These are phyloP conservation scores for Actinia equina DNA, from an alignment of 64 coral and sea anemone species.

Conservation along the genomic window DNA sequence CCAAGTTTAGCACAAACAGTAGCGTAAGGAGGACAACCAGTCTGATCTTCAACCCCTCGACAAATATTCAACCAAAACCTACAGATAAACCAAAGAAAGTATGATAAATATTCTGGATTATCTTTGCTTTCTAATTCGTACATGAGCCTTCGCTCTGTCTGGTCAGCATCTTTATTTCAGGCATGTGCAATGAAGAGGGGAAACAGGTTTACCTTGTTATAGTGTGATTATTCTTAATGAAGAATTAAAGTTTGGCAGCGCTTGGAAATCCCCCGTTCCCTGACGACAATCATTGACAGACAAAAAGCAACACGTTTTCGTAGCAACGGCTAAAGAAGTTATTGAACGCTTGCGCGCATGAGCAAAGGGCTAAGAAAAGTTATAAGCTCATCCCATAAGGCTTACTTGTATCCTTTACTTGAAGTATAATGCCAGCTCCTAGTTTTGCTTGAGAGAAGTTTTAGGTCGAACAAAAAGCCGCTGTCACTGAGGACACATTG, in stretches of 20 bases:
- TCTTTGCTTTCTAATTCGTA: no score
- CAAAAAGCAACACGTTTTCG: no score
- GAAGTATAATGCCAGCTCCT: conserved; percentile 71
- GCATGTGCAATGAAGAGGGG: no score
- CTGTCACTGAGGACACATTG: conserved; percentile 32
- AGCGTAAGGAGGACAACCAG: neutral
- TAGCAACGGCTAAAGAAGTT: neutral
- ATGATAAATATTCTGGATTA: no score
- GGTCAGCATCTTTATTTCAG: no score
- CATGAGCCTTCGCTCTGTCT: no score
- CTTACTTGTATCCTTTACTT: conserved; percentile 31
- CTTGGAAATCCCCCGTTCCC: no score
- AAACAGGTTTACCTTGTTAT: no score
- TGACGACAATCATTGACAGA: no score
- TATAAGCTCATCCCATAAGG: neutral
- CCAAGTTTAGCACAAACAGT: conserved; percentile 11
- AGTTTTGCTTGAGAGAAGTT: conserved; percentile 62
- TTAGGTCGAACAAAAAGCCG: conserved; percentile 40
- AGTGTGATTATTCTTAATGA: no score
- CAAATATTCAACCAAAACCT: conserved; percentile 24
- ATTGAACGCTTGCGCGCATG: neutral
- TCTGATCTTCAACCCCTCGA: conserved; percentile 6
- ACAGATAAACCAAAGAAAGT: neutral
- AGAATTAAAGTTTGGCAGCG: no score
- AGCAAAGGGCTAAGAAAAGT: neutral